Evolutionary conservation across 2,888 invertebrate species (phyloP).

Genomic region (Hydropsyche betteni): DNA sequence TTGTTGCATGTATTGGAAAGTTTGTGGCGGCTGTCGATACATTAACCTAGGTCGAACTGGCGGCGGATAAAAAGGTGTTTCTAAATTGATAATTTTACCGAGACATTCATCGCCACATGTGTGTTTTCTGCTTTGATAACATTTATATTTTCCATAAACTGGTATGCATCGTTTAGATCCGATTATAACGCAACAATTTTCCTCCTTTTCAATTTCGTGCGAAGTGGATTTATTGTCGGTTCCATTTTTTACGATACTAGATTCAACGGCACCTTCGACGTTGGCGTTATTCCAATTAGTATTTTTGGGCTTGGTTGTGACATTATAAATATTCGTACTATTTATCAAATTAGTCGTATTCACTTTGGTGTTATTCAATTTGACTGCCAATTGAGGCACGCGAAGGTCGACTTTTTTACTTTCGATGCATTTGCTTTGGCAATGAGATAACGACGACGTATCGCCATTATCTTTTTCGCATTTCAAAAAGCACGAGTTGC

Average conservation of each 20-base stretch:
- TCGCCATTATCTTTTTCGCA: neutral
- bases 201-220: neutral
- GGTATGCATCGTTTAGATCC: conserved; percentile 18
- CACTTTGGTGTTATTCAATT: conserved; percentile 58
- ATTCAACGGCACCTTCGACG: conserved; percentile 46
- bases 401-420: neutral
- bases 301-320: conserved; percentile 57
- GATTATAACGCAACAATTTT: conserved; percentile 56
- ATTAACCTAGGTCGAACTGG: conserved; percentile 2
- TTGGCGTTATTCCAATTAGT: conserved; percentile 58
- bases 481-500: conserved; percentile 7
- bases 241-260: neutral
- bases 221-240: neutral
- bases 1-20: neutral
- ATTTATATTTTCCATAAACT: conserved; percentile 28
- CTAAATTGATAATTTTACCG: neutral
- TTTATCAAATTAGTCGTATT: conserved; percentile 60
- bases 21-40: neutral
- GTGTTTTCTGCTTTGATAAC: conserved; percentile 36
- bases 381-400: neutral
- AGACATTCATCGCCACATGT: conserved; percentile 34
- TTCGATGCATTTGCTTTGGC: conserved; percentile 9
- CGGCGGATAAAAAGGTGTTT: neutral
- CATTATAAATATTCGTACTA: conserved; percentile 58
- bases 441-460: neutral